Conservation (phyloP, 1,140 invertebrate genomes). For the Charaxes varanes region DNA sequence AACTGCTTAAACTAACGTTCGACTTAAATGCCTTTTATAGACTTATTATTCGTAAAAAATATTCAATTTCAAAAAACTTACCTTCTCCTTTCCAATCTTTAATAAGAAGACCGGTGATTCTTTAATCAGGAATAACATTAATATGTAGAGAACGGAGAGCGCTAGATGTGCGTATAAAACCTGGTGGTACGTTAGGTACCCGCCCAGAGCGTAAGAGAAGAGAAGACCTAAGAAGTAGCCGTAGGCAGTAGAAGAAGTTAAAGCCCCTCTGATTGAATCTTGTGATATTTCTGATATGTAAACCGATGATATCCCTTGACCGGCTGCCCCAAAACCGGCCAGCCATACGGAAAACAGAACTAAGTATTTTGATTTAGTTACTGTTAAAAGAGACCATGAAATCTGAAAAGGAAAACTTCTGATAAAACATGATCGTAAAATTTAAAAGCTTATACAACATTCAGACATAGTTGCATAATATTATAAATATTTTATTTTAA, state of each 20-base stretch:
- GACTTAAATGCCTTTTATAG: too few species aligned
- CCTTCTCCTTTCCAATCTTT: constrained; percentile 43
- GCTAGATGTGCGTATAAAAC: constrained; percentile 40
- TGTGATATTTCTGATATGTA: constrained; percentile 57
- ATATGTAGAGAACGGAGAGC: constrained; percentile 40
- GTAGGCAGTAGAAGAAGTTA: constrained; percentile 44
- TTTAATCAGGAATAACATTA: constrained; percentile 37
- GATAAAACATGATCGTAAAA: too few species aligned
- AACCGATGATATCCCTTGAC: constrained; percentile 40
- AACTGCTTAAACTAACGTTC: too few species aligned
- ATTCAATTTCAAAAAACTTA: constrained; percentile 19
- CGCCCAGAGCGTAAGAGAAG: constrained; percentile 45
- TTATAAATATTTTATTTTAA: too few species aligned
- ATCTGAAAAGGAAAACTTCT: constrained; percentile 38
- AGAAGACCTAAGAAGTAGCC: constrained; percentile 45
- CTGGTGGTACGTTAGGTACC: constrained; percentile 36
- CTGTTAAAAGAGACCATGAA: constrained; percentile 40
- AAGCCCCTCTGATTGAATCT: constrained; percentile 45
- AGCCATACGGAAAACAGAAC: constrained; percentile 33
- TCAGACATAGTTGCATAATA: too few species aligned
- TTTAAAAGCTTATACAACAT: too few species aligned
- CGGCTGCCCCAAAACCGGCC: constrained; percentile 41
- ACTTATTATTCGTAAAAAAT: too few species aligned
- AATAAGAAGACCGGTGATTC: constrained; percentile 52
- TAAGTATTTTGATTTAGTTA: constrained; percentile 33